These are phyloP conservation scores for Sinella curviseta DNA, from an alignment of 1,140 invertebrate species.

Conservation along the genomic window DNA sequence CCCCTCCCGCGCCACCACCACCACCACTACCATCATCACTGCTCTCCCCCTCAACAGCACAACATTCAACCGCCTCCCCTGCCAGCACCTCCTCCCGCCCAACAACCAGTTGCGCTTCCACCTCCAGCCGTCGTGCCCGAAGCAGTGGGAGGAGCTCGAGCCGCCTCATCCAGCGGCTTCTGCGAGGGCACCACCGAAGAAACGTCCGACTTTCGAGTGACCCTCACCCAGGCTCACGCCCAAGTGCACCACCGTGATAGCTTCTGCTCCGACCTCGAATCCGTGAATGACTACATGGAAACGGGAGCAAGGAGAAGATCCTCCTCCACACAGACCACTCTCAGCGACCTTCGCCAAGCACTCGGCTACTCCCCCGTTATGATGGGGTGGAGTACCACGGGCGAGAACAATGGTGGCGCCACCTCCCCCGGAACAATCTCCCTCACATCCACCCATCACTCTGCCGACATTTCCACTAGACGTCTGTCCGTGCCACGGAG, in stretches of 20 bases:
- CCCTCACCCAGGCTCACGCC: constrained; percentile 32
- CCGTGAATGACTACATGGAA: constrained; percentile 47
- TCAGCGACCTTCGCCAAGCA: constrained; percentile 42
- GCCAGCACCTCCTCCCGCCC: neutral
- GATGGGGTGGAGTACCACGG: neutral
- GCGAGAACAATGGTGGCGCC: neutral
- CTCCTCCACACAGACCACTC: constrained; percentile 47
- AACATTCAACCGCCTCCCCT: neutral
- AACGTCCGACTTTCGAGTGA: constrained; percentile 35
- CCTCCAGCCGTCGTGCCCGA: too few relatives aligned
- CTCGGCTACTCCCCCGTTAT: constrained; percentile 25
- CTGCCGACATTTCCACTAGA: neutral
- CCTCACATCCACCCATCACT: neutral
- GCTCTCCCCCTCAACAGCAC: neutral
- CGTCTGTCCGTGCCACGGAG: neutral
- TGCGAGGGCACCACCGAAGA: too few relatives aligned
- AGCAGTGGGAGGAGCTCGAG: neutral
- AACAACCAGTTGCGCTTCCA: neutral
- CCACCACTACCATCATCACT: too few relatives aligned
- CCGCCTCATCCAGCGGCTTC: neutral
- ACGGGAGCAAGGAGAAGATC: constrained; percentile 30
- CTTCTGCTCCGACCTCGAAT: constrained; percentile 44
- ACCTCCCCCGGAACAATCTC: constrained; percentile 2
- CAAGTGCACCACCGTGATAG: constrained; percentile 47
- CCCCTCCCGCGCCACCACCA: too few relatives aligned